Evolutionary conservation across 92 coral and sea anemone species (phyloP).

Genomic region (Palythoa caribaeorum): DNA sequence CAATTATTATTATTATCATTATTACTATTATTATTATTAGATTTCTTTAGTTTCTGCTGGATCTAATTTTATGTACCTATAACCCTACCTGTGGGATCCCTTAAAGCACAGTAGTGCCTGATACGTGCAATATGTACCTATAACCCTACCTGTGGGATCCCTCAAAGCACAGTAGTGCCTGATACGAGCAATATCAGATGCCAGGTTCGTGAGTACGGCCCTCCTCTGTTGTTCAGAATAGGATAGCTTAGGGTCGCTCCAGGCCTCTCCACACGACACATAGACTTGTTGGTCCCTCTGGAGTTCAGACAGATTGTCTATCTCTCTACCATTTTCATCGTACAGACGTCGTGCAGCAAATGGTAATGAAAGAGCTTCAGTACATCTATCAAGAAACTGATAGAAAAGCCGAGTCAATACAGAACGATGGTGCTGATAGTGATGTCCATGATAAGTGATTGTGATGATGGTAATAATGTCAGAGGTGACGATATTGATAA

Average conservation of each 20-base stretch:
- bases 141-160: slow-evolving; percentile 79
- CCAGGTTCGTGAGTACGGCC: slow-evolving; percentile 85
- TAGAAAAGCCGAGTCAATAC: not conserved
- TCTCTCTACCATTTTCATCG: slow-evolving; percentile 81
- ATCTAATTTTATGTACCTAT: too few relatives aligned
- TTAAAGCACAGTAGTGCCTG: slow-evolving; percentile 81
- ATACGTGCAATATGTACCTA: slow-evolving; percentile 62
- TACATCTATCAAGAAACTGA: slow-evolving; percentile 93
- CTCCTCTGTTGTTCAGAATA: slow-evolving; percentile 94
- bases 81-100: slow-evolving; percentile 83
- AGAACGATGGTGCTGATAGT: too few relatives aligned
- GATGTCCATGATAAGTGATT: too few relatives aligned
- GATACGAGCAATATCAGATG: slow-evolving; percentile 88
- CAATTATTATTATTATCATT: too few relatives aligned
- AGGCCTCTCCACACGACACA: slow-evolving; percentile 93
- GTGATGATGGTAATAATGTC: too few relatives aligned
- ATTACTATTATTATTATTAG: too few relatives aligned
- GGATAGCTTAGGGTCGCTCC: slow-evolving; percentile 91
- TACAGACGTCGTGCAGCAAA: slow-evolving; percentile 93
- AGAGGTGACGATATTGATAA: too few relatives aligned
- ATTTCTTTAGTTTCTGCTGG: too few relatives aligned
- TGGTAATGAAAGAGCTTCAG: slow-evolving; percentile 86
- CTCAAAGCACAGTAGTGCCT: slow-evolving; percentile 85
- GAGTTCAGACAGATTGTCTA: slow-evolving; percentile 70
- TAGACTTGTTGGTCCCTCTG: slow-evolving; percentile 89